These are phyloP conservation scores for Iselma pallidipennis DNA, from an alignment of 2,888 invertebrate genomes.

Conservation along the genomic window DNA sequence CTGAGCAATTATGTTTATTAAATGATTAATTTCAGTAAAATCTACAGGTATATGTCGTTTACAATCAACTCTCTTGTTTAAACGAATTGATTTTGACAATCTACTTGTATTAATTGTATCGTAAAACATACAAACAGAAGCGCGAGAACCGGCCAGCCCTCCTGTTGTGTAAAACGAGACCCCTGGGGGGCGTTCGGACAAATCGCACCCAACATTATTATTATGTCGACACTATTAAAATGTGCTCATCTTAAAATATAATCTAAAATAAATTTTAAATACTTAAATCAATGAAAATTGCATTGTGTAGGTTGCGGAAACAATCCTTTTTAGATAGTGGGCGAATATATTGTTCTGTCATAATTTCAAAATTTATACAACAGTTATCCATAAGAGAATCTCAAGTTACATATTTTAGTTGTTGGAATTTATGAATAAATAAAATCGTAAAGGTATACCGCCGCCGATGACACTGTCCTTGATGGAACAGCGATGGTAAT, in stretches of 20 bases:
- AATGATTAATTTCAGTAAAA: background rate
- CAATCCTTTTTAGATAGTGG: too few species aligned
- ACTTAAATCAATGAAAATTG: too few species aligned
- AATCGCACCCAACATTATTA: background rate
- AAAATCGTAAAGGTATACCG: conserved; percentile 10
- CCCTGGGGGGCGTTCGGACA: background rate
- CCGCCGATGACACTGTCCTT: conserved; percentile 21
- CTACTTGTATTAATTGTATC: background rate
- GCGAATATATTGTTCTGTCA: too few species aligned
- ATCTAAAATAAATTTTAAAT: too few species aligned
- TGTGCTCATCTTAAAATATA: too few species aligned
- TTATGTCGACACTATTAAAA: background rate
- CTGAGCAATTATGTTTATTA: background rate
- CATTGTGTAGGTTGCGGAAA: too few species aligned
- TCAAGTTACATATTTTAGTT: conserved; percentile 22
- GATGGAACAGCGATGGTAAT: conserved; percentile 27
- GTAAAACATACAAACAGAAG: background rate
- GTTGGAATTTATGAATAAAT: conserved; percentile 24
- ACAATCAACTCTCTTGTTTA: background rate
- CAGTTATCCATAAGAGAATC: conserved; percentile 14
- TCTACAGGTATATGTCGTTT: background rate
- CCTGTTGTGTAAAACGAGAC: background rate
- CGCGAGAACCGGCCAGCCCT: background rate
- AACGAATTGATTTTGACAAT: background rate
- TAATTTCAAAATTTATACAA: conserved; percentile 8